Conservation (phyloP, 2,888 invertebrate species). For the Nephrotoma guestfalica region DNA sequence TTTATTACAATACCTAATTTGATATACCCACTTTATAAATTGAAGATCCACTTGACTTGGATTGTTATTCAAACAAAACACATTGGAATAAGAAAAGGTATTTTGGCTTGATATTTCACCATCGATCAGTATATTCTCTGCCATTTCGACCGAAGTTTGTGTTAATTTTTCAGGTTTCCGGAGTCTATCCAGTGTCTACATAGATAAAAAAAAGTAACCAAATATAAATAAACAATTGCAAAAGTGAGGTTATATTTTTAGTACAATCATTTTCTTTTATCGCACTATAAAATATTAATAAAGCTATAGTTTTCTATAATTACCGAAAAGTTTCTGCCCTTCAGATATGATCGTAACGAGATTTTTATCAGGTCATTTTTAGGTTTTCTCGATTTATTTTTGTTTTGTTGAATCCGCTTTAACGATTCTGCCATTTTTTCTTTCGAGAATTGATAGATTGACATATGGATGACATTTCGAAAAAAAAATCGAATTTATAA, state of each 20-base stretch:
- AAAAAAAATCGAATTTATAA: not conserved
- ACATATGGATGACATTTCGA: conserved; percentile 2
- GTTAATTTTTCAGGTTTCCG: conserved; percentile 40
- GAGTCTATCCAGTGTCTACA: conserved; percentile 46
- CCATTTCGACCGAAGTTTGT: conserved; percentile 52
- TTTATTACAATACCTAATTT: not conserved
- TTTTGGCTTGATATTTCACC: conserved; percentile 58
- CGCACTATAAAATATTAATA: not conserved
- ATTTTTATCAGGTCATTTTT: conserved; percentile 24
- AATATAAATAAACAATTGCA: not conserved
- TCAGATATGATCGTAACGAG: conserved; percentile 24
- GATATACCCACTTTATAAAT: conserved; percentile 43
- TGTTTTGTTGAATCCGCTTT: conserved; percentile 9
- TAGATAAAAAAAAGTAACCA: not conserved
- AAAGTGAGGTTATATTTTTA: not conserved
- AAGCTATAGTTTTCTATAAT: conserved; percentile 9
- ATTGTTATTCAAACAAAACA: conserved; percentile 53
- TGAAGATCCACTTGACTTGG: conserved; percentile 57
- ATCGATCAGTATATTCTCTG: conserved; percentile 51
- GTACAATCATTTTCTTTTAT: not conserved
- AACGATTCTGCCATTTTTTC: conserved; percentile 11
- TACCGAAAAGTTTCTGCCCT: conserved; percentile 28
- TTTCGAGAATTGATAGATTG: not conserved
- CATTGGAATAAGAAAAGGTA: conserved; percentile 55
- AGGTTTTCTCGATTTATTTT: conserved; percentile 20